Percentiles rank a stretch among this genome's conserved stretches.
phyloP scores from a whole-genome alignment of 2,113 vertebrate species.

The Misgurnus anguillicaudatus region DNA sequence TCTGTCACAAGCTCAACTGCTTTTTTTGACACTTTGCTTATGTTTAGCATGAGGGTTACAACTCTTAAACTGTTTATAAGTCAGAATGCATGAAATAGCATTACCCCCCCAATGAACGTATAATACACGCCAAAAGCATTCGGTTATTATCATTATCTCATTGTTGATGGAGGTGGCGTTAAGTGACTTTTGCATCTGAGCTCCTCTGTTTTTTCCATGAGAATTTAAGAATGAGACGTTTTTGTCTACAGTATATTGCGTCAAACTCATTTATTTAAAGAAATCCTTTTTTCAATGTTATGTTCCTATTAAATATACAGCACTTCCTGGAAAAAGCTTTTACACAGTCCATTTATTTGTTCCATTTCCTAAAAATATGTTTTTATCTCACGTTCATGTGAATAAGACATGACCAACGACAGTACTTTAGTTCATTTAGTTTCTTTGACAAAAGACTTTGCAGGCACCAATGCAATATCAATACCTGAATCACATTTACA shows the following conservation, averaged over 20 bases:
- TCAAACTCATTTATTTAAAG: neutral
- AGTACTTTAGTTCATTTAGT: constrained; percentile 8
- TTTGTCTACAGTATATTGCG: neutral
- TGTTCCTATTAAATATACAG: constrained; percentile 12
- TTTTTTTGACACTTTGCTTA: too few species aligned
- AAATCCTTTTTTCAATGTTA: neutral
- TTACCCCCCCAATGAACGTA: too few species aligned
- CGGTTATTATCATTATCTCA: too few species aligned
- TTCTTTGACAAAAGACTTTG: constrained; percentile 20
- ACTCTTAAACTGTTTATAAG: too few species aligned
- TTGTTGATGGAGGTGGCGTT: too few species aligned
- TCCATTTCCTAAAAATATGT: constrained; percentile 27
- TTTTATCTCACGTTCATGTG: constrained; percentile 34
- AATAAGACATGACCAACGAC: constrained; percentile 16
- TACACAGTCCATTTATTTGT: constrained; percentile 6
- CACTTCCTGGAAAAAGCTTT: neutral
- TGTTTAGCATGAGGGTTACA: too few species aligned
- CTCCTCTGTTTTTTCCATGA: too few species aligned
- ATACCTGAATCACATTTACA: constrained; percentile 28
- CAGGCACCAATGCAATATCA: constrained; percentile 15
- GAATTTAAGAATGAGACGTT: too few species aligned
- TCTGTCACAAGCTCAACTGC: too few species aligned
- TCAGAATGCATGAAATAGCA: too few species aligned
- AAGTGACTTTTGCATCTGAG: too few species aligned
- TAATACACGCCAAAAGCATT: too few species aligned